These are phyloP conservation scores for Ormyrus labotus DNA, from an alignment of 2,888 invertebrate species.

Conservation along the genomic window DNA sequence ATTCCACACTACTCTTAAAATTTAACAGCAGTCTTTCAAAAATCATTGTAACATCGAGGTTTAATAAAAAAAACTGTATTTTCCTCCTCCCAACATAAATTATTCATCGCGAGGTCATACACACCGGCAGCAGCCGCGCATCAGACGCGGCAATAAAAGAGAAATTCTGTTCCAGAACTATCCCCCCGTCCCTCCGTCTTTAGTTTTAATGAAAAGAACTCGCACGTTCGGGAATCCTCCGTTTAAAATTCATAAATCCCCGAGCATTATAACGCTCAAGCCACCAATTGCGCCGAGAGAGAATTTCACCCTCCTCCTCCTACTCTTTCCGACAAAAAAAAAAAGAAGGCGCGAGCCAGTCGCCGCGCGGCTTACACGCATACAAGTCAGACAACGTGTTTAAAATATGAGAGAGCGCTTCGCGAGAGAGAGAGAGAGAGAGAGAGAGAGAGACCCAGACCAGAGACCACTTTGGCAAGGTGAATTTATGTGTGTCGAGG, in stretches of 20 bases:
- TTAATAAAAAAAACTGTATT: too few species aligned
- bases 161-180: too few species aligned
- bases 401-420: constrained; percentile 34
- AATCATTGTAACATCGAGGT: too few species aligned
- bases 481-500: constrained; percentile 35
- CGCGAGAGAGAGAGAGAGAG: neutral
- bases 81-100: too few species aligned
- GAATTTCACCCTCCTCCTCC: neutral
- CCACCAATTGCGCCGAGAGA: neutral
- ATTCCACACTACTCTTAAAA: too few species aligned
- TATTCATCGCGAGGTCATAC: too few species aligned
- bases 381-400: constrained; percentile 23
- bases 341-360: neutral
- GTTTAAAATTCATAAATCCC: constrained; percentile 24
- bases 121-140: too few species aligned
- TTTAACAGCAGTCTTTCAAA: too few species aligned
- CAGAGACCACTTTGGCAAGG: constrained; percentile 16
- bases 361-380: constrained; percentile 5
- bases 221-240: neutral
- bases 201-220: neutral
- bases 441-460: neutral
- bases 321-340: too few species aligned
- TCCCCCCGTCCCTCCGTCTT: too few species aligned
- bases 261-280: neutral
- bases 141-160: too few species aligned